Conservation (phyloP, 1,140 invertebrate genomes). For the Drosophila equinoxialis region DNA sequence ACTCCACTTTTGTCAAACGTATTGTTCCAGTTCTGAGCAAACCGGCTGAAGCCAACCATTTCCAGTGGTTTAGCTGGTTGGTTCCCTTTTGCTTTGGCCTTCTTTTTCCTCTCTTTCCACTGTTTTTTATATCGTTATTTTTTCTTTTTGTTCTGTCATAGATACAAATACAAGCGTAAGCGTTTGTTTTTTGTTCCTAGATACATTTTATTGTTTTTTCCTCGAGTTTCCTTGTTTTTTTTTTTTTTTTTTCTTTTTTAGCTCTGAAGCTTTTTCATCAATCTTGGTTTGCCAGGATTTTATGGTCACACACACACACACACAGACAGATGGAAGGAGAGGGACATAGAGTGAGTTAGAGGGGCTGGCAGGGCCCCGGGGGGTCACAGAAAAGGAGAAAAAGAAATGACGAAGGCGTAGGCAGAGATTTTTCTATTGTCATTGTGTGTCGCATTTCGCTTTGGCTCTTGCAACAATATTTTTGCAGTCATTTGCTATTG, state of each 20-base stretch:
- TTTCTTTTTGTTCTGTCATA: slow-evolving; percentile 43
- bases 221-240: slow-evolving; percentile 3
- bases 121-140: slow-evolving; percentile 26
- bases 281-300: slow-evolving; percentile 69
- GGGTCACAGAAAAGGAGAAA: not conserved
- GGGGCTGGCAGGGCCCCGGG: not conserved
- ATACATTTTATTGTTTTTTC: slow-evolving; percentile 10
- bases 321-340: not conserved
- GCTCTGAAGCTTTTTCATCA: slow-evolving; percentile 68
- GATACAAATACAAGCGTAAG: slow-evolving; percentile 50
- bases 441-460: slow-evolving; percentile 47
- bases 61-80: slow-evolving; percentile 37
- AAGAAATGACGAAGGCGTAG: slow-evolving; percentile 16
- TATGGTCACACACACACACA: slow-evolving; percentile 34
- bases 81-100: slow-evolving; percentile 35
- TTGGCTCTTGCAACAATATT: slow-evolving; percentile 42
- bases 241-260: slow-evolving; percentile 9
- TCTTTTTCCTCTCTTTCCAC: slow-evolving; percentile 24
- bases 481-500: slow-evolving; percentile 48
- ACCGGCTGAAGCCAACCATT: slow-evolving; percentile 36
- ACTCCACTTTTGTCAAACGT: slow-evolving; percentile 80
- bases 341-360: not conserved
- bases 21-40: slow-evolving; percentile 49
- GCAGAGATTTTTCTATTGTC: slow-evolving; percentile 49
- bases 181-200: slow-evolving; percentile 20